Evolutionary conservation across 2,888 invertebrate genomes (phyloP), one percentile per base, ranked within the genome.

Genomic region (Drosophila hamatofila): DNA sequence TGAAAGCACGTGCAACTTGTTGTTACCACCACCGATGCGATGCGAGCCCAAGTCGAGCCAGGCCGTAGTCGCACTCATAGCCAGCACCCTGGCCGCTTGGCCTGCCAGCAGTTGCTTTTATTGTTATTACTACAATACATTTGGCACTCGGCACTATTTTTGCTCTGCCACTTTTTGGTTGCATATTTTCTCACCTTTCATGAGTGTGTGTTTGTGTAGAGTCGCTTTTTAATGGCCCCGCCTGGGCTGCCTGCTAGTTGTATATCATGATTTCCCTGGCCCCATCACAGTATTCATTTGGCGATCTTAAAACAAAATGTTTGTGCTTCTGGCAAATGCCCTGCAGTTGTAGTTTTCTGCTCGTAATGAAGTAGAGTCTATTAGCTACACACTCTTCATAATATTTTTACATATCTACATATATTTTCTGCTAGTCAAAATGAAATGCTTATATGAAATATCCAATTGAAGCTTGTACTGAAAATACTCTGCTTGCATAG

Each of bases 1-100:
- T 83, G 83, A 89, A 89, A 88, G 87, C 88, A 88, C 88, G 88
- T 88, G 90, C 88, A 84, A 87, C 85, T 84, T 84, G 84, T 84
- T 84, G 88, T 83, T 88, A 75, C 75, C 70, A 63, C 70, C 65
- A 63, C 74, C 65, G 59, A 65, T 62, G 64, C 64, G 44, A 62
- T n/a, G n/a, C n/a, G n/a, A n/a, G n/a, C 56, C 72, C 56, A 41
- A 61, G 60, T 46, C 55, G 59, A 44, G 44, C 59, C 51, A 35
- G 51, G 35, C 35, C 30, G 48, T 30, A 59, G 27, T 41, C 54
- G 27, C 16, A 46, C 25, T 25, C 46, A 25, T 25, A n/a, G 30
- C 49, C 30, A 30, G 49, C 33, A 49, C 49, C 30, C 49, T n/a
- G 7, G 11, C 27, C 8, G 48, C 48, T n/a, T 11, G 44, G 80